Evolutionary conservation across 2,113 vertebrate species (phyloP), one percentile per base, ranked within the genome.

Genomic region (Bagarius yarrelli): DNA sequence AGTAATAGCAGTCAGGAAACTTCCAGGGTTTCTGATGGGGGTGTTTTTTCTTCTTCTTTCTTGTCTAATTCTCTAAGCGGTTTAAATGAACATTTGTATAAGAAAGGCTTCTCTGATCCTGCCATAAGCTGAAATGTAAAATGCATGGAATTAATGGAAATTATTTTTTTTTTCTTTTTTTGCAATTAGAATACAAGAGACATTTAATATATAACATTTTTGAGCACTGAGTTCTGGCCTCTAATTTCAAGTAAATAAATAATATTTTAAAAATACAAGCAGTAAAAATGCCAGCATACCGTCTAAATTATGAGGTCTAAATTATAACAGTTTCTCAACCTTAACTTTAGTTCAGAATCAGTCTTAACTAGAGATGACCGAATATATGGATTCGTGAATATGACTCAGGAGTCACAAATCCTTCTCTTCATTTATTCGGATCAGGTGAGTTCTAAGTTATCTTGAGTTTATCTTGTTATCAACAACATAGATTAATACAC

Each of bases 101-200:
- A 30, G 23, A 47, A 75, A 47, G 63, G 82, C 75, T 81, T n/a
- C 70, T 76, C 59, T 81, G 81, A 80, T 23, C 59, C 80, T 74
- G 79, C 66, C n/a, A 34, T 76, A 83, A 73, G 79, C 79, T 82
- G 72, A 18, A 77, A 19, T 59, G 77, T 63, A 66, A 81, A 81
- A 85, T 75, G 77, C 73, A 77, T 81, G 78, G 67, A 81, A 78
- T 81, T 81, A 81, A 83, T 81, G 82, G 63, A 75, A 61, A 74
- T 40, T 15, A 27, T 56, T 78, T 76, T 78, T 83, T n/a, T 71
- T 8, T 78, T 76, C 76, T 83, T n/a, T 71, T 8, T 73, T 76
- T 81, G 78, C 75, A 83, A 55, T 59, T 23, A 44, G 81, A 75
- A 81, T 78, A 36, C n/a, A 81, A 50, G 53, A 53, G 23, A 71